Conservation (phyloP, 2,888 invertebrate species). For the Entomobrya multifasciata region DNA sequence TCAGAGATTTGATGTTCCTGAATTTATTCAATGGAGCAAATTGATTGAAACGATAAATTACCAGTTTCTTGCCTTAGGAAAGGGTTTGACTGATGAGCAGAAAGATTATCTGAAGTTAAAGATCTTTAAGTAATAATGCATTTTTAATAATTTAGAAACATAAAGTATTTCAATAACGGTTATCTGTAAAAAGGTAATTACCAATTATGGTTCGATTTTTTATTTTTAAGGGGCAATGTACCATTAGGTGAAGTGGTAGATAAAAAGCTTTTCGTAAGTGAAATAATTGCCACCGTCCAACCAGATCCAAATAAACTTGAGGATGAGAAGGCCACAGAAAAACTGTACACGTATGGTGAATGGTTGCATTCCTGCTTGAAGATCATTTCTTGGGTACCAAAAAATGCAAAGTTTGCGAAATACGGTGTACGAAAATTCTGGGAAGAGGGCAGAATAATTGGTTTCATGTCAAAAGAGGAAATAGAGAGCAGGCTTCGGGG, state of each 20-base stretch:
- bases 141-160: too few relatives aligned
- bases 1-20: conserved; percentile 39
- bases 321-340: conserved; percentile 12
- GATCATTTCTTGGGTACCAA: conserved; percentile 37
- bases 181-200: too few relatives aligned
- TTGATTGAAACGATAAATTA: conserved; percentile 52
- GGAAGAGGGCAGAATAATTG: conserved; percentile 49
- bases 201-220: too few relatives aligned
- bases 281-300: conserved; percentile 4
- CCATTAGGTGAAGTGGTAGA: conserved; percentile 36
- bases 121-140: conserved; percentile 51
- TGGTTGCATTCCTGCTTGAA: conserved; percentile 52
- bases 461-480: conserved; percentile 52
- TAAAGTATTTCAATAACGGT: too few relatives aligned
- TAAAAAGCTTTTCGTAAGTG: conserved; percentile 46
- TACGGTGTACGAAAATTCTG: conserved; percentile 42
- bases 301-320: not conserved
- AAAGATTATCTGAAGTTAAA: conserved; percentile 41
- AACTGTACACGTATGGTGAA: conserved; percentile 41
- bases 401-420: conserved; percentile 46
- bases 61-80: conserved; percentile 28
- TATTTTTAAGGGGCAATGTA: not conserved
- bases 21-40: conserved; percentile 26
- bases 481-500: conserved; percentile 2
- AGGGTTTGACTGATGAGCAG: conserved; percentile 38